Base-by-base conservation (phyloP, 1,140 invertebrate species). In the Drosophila baimaii region DNA sequence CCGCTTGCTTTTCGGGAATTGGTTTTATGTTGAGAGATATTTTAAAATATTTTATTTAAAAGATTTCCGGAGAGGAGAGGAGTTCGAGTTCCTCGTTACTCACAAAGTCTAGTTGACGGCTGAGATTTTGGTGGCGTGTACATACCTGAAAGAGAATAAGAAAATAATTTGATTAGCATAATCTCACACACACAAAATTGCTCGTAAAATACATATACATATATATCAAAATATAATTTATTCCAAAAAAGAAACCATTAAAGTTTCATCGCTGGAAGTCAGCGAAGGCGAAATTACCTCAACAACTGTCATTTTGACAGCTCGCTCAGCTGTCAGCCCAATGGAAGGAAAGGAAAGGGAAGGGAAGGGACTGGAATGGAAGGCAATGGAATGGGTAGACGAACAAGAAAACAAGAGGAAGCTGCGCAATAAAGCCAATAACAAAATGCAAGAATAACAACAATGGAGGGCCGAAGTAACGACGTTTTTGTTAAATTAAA, bases 401-500 rank as follows among this genome's bases (percentile, higher is more conserved):
- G 19, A 31, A 25, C 29, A 31, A 71, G 43, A 51, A 17, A 39
- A 74, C 59, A 51, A 57, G 52, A 51, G 49, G 62, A 65, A 66
- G 31, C 58, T 64, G 63, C 55, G 49, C 70, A 74, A 63, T 69
- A 81, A 84, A 73, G 74, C 52, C 66, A 82, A 81, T 81, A 85
- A 81, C 74, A 78, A 86, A 78, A 81, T 78, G 58, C 66, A 85
- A 63, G 72, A 78, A 39, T 23, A 71, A 68, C 55, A 70, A 58
- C 39, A 78, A 59, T 49, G 63, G 63, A 31, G 37, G 19, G 41
- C 56, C 80, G 47, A 37, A 80, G 79, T 77, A 88, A 83, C 77
- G 80, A 88, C 80, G 76, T 89, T 90, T 90, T 88, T 90, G 77
- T 90, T 88, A 88, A 90, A 90, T 90, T 83, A 81, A 90, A 81